A percentile compares a stretch with the other conserved stretches of the same genome.
Conservation (phyloP, 2,113 vertebrate species). For the Erinaceus europaeus region DNA sequence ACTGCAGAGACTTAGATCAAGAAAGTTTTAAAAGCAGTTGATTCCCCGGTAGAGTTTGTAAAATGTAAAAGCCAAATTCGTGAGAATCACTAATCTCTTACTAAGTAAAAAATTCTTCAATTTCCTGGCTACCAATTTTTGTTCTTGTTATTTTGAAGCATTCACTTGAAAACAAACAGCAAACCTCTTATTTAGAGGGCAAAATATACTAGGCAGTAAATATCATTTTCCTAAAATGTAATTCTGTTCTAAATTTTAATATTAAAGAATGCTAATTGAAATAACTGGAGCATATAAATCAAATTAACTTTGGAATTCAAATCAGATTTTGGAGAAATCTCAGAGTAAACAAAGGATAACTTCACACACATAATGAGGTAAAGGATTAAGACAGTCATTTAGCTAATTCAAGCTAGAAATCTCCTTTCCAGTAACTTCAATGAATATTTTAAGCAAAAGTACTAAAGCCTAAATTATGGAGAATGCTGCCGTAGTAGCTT, state of each 20-base stretch:
- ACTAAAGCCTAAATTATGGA: slow-evolving; percentile 47
- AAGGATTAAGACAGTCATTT: slow-evolving; percentile 57
- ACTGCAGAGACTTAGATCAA: neutral
- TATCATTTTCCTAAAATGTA: slow-evolving; percentile 37
- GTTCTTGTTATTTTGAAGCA: neutral
- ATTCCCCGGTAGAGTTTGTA: neutral
- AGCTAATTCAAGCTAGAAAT: slow-evolving; percentile 63
- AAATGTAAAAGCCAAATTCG: neutral
- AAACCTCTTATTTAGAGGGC: neutral
- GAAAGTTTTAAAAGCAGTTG: neutral
- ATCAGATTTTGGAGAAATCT: slow-evolving; percentile 57
- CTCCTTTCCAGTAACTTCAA: slow-evolving; percentile 56
- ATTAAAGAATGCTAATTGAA: slow-evolving; percentile 61
- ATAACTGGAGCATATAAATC: slow-evolving; percentile 54
- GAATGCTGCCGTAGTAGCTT: slow-evolving; percentile 27
- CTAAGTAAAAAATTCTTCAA: neutral
- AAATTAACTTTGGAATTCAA: slow-evolving; percentile 65
- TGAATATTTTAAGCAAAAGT: slow-evolving; percentile 62
- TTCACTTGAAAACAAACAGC: neutral
- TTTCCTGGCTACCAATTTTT: neutral
- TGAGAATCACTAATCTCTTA: neutral
- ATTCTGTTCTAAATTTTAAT: slow-evolving; percentile 46
- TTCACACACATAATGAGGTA: slow-evolving; percentile 50
- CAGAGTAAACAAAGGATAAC: slow-evolving; percentile 59
- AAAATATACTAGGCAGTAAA: slow-evolving; percentile 30